Percentiles rank a stretch among this genome's conserved stretches.
Evolutionary conservation across 2,113 vertebrate genomes (phyloP).

Genomic region (Trogon surrucura): DNA sequence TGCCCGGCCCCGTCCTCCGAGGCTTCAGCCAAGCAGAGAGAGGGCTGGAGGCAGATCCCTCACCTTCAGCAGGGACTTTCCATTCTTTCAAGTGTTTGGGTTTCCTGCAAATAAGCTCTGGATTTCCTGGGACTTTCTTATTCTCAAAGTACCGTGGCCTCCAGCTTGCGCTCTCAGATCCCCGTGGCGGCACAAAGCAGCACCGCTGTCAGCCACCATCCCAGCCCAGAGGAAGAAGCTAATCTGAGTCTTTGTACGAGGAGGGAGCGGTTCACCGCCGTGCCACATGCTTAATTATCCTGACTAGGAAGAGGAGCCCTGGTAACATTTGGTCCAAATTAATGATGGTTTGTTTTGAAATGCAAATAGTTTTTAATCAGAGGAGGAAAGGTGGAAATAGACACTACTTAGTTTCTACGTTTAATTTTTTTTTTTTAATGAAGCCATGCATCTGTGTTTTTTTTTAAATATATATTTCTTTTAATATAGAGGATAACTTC

Average conservation of each 20-base stretch:
- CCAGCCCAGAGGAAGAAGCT: neutral
- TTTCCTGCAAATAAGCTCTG: neutral
- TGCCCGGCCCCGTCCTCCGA: neutral
- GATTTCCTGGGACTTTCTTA: constrained; percentile 25
- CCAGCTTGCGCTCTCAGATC: neutral
- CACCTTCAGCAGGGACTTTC: neutral
- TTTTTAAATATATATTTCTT: constrained; percentile 27
- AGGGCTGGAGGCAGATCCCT: neutral
- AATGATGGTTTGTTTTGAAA: constrained; percentile 71
- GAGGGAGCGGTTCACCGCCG: neutral
- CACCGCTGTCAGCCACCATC: neutral
- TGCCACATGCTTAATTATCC: neutral
- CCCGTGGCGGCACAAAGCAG: neutral
- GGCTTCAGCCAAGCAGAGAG: neutral
- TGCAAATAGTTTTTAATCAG: constrained; percentile 69
- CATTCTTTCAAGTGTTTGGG: neutral
- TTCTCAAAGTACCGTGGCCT: neutral
- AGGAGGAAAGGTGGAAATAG: constrained; percentile 64
- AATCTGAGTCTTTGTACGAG: neutral
- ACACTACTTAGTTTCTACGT: constrained; percentile 16
- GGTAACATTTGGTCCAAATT: constrained; percentile 67
- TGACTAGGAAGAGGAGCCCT: neutral
- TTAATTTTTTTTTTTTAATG: constrained; percentile 33
- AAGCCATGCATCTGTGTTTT: constrained; percentile 22
- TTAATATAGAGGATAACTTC: constrained; percentile 43